Evolutionary conservation across 2,888 invertebrate species (phyloP).

Genomic region (Lasioglossum calceatum): DNA sequence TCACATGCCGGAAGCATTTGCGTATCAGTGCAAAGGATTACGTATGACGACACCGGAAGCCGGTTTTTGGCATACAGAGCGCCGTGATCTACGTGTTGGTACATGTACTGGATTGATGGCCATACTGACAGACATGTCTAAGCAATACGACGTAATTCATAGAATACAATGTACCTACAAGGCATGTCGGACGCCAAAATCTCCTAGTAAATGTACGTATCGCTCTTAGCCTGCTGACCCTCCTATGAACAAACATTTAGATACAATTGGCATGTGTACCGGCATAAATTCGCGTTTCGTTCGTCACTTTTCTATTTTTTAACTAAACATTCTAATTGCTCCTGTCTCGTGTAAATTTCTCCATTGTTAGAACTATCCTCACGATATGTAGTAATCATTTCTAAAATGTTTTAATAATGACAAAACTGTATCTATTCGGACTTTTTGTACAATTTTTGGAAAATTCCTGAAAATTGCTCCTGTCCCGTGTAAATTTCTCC

Average conservation of each 20-base stretch:
- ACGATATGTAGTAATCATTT: neutral
- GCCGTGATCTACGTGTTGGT: conserved; percentile 2
- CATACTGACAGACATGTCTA: conserved; percentile 49
- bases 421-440: no score
- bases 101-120: conserved; percentile 25
- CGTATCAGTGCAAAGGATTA: conserved; percentile 37
- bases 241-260: conserved; percentile 81
- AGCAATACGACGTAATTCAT: conserved; percentile 64
- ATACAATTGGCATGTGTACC: conserved; percentile 66
- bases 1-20: neutral
- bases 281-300: conserved; percentile 15
- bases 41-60: conserved; percentile 22
- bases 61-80: conserved; percentile 8
- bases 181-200: conserved; percentile 70
- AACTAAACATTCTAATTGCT: neutral
- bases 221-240: conserved; percentile 86
- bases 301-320: conserved; percentile 1
- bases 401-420: neutral
- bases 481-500: neutral
- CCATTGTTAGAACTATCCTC: neutral
- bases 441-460: no score
- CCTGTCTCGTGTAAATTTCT: neutral
- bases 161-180: conserved; percentile 72
- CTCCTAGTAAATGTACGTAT: conserved; percentile 94
- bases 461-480: neutral